Evolutionary conservation across 2,797 vertebrate species (phyloP), one percentile per base, ranked within the genome.

Genomic region (Brachyrhaphis roseni): DNA sequence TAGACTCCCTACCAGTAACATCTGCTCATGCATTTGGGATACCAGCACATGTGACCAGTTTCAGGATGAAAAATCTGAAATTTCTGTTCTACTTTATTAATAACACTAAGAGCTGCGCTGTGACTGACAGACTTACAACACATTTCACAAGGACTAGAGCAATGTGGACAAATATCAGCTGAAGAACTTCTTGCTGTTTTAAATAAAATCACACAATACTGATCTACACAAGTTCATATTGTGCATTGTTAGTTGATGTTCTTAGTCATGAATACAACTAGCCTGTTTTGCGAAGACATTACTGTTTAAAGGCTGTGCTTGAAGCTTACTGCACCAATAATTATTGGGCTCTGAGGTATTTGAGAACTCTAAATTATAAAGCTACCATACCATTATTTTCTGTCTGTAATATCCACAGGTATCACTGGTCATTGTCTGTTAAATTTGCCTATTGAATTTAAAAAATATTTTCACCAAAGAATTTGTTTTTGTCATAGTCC

Each of bases 1-100:
- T 78, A 79, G 36, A 51, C 66, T 59, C 71, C 31, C 70, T 75
- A 26, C 45, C 62, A 77, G 31, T 28, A 66, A 76, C 59, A 51
- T 7, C 13, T 59, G 34, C 39, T 72, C 46, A 23, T 68, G 8
- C 68, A 23, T 20, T 72, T 55, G 5, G 5, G 59, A 72, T 47
- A 28, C 3, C 36, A 72, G 47, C 13, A 62, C 43, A 57, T 5
- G 41, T 46, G 31, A 43, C n/a, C 45, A 26, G 1, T 71, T 28
- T 71, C 6, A 28, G 18, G 20, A 68, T 23, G 36, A 68, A 26
- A 41, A 66, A 11, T 20, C 1, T 66, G 8, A 16, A 5, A 26
- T 68, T 23, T 71, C 12, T n/a, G 12, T 45, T 13, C 68, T 45
- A 15, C 39, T 45, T 45, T 11, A 68, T 43, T 45, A 28, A n/a